phyloP scores from a whole-genome alignment of 2,113 vertebrate genomes.

The Rhadina sibilatrix region DNA sequence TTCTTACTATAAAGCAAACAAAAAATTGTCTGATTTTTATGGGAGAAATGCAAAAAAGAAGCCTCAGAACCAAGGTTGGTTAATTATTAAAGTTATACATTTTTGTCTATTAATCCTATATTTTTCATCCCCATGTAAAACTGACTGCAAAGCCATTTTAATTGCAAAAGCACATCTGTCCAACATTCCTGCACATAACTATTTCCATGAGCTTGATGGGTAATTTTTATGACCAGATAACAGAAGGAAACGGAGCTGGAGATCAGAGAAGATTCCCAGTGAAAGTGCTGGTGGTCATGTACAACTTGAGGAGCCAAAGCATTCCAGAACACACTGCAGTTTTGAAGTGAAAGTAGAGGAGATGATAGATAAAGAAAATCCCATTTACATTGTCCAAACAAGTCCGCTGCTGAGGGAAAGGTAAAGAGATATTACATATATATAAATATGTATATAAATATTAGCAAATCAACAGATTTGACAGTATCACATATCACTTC shows the following conservation, averaged over 20 bases:
- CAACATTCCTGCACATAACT: not conserved
- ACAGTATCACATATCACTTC: not conserved
- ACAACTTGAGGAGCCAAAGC: not conserved
- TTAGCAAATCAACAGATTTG: not conserved
- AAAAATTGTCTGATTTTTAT: not conserved
- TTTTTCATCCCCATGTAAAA: not conserved
- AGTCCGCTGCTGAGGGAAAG: not conserved
- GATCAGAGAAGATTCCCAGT: not conserved
- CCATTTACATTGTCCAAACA: not conserved
- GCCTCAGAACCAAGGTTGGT: not conserved
- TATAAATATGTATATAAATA: not conserved
- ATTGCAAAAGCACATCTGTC: not conserved
- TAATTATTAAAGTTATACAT: not conserved
- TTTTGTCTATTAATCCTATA: not conserved
- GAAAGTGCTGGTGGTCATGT: not conserved
- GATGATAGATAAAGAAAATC: not conserved
- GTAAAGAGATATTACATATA: not conserved
- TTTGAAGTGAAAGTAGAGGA: not conserved
- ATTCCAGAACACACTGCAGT: not conserved
- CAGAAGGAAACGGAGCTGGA: not conserved
- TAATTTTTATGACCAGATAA: slow-evolving; percentile 7
- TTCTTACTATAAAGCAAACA: not conserved
- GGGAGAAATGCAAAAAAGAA: not conserved
- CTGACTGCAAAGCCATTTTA: not conserved
- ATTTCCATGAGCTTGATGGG: not conserved